Percentiles rank a stretch among this genome's conserved stretches.
Evolutionary conservation across 1,140 invertebrate species (phyloP).

Genomic region (Tetramorium simillimum): DNA sequence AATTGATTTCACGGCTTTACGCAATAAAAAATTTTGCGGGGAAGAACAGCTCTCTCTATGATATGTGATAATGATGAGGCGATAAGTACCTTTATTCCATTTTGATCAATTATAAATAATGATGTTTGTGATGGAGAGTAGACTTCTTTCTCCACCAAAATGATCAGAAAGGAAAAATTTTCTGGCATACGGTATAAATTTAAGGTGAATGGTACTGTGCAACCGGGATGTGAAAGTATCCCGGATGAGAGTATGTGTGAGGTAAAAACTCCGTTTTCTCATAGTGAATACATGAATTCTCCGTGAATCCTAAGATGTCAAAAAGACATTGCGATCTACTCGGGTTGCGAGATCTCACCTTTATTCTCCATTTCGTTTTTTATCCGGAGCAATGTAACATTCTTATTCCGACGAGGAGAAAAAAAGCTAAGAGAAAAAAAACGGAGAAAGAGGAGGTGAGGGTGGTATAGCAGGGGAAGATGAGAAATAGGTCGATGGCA

Average conservation of each 20-base stretch:
- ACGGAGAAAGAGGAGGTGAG: neutral
- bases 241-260: neutral
- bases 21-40: neutral
- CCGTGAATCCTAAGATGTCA: slow-evolving; percentile 20
- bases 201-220: neutral
- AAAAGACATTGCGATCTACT: slow-evolving; percentile 34
- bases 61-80: neutral
- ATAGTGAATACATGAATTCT: slow-evolving; percentile 41
- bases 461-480: neutral
- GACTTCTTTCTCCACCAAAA: neutral
- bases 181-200: slow-evolving; percentile 15
- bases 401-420: slow-evolving; percentile 9
- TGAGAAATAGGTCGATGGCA: slow-evolving; percentile 54
- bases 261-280: slow-evolving; percentile 31
- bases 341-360: slow-evolving; percentile 14
- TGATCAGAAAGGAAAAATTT: neutral
- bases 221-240: neutral
- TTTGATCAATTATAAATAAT: neutral
- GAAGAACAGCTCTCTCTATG: neutral
- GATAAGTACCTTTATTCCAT: neutral
- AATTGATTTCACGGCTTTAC: neutral
- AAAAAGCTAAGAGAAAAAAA: neutral
- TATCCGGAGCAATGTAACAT: neutral
- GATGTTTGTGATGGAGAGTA: neutral
- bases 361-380: neutral